These are phyloP conservation scores for Amphiprion ocellaris DNA, from an alignment of 2,113 vertebrate genomes.

Conservation along the genomic window DNA sequence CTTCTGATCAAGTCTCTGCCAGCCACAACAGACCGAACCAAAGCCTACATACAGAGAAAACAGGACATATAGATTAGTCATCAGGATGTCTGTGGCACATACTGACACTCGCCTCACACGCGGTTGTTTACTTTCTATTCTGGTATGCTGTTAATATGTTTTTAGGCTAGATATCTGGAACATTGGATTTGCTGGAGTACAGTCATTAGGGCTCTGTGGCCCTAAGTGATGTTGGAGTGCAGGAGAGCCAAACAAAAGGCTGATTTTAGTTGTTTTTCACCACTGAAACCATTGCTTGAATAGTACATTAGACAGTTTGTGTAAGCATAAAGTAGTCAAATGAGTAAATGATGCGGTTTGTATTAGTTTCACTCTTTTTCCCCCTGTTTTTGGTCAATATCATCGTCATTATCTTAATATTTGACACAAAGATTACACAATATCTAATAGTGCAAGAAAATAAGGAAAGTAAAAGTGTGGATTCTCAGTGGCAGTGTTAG, in stretches of 20 bases:
- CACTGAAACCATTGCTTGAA: too few species aligned
- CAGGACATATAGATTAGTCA: constrained; percentile 36
- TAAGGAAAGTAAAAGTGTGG: neutral
- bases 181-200: too few species aligned
- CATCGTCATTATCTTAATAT: neutral
- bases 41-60: constrained; percentile 40
- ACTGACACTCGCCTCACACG: neutral
- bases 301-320: too few species aligned
- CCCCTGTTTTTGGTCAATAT: too few species aligned
- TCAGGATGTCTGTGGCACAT: constrained; percentile 17
- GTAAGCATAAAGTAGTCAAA: too few species aligned
- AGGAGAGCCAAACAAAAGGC: too few species aligned
- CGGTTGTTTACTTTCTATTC: constrained; percentile 24
- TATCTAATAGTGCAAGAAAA: neutral
- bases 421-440: neutral
- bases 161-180: too few species aligned
- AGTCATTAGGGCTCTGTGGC: too few species aligned
- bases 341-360: too few species aligned
- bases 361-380: too few species aligned
- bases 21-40: constrained; percentile 17
- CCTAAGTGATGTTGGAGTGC: too few species aligned
- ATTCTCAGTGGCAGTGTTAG: neutral
- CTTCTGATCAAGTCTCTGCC: constrained; percentile 40
- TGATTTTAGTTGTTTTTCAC: too few species aligned
- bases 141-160: neutral